phyloP scores from a whole-genome alignment of 2,888 invertebrate genomes.

The Globia sparganii region DNA sequence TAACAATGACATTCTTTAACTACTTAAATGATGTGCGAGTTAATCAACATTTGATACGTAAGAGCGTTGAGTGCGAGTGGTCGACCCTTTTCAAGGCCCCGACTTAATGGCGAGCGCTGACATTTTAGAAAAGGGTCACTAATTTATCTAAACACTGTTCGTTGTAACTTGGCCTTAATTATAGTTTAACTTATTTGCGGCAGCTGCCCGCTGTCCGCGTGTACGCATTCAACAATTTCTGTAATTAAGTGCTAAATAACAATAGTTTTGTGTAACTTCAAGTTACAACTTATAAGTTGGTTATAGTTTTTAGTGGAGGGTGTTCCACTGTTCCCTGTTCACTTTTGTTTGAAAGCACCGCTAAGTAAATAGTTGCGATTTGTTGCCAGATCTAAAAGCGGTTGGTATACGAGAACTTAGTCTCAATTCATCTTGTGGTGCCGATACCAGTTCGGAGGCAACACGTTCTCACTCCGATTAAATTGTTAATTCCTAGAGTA shows the following conservation, averaged over 20 bases:
- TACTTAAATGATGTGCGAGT: slow-evolving; percentile 65
- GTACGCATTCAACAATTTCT: slow-evolving; percentile 67
- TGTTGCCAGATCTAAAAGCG: slow-evolving; percentile 48
- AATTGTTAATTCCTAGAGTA: slow-evolving; percentile 43
- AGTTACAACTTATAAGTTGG: slow-evolving; percentile 51
- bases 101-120: slow-evolving; percentile 84
- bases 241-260: slow-evolving; percentile 71
- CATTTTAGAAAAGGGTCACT: slow-evolving; percentile 89
- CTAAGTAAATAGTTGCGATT: slow-evolving; percentile 59
- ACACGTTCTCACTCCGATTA: slow-evolving; percentile 50
- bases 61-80: slow-evolving; percentile 73
- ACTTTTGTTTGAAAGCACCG: slow-evolving; percentile 40
- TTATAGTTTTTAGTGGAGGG: slow-evolving; percentile 48
- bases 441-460: slow-evolving; percentile 39
- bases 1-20: slow-evolving; percentile 61
- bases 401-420: slow-evolving; percentile 43
- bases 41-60: slow-evolving; percentile 79
- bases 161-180: slow-evolving; percentile 78
- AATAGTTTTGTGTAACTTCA: slow-evolving; percentile 61
- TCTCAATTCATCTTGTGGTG: slow-evolving; percentile 58
- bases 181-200: slow-evolving; percentile 88
- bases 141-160: slow-evolving; percentile 87
- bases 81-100: slow-evolving; percentile 83
- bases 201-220: slow-evolving; percentile 77
- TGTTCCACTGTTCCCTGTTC: slow-evolving; percentile 28